Evolutionary conservation across 2,797 vertebrate species (phyloP).

Genomic region (Leucoraja ocellata): DNA sequence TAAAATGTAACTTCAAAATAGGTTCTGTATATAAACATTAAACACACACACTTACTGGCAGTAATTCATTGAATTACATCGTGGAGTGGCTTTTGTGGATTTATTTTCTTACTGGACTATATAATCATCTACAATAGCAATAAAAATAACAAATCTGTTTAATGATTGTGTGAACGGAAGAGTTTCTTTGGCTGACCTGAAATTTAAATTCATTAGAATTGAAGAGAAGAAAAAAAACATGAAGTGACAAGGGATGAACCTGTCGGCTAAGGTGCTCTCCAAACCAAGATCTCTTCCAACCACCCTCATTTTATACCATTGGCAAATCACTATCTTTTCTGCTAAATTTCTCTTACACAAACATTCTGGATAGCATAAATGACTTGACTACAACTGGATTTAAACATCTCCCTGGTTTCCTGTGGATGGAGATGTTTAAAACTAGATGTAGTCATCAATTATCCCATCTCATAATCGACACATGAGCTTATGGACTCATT

Average conservation of each 20-base stretch:
- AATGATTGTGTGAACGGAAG: not conserved
- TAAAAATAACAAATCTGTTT: constrained; percentile 37
- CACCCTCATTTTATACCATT: too few relatives aligned
- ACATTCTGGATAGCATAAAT: too few relatives aligned
- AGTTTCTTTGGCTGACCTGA: not conserved
- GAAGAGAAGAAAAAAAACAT: not conserved
- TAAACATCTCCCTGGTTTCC: too few relatives aligned
- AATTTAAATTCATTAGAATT: not conserved
- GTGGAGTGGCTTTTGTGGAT: constrained; percentile 38
- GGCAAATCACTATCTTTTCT: too few relatives aligned
- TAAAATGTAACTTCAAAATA: constrained; percentile 36
- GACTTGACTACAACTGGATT: too few relatives aligned
- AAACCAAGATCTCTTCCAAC: too few relatives aligned
- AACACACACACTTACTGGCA: not conserved
- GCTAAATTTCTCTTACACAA: too few relatives aligned
- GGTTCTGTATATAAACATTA: constrained; percentile 12
- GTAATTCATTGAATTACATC: constrained; percentile 38
- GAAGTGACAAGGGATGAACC: not conserved
- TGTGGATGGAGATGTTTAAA: too few relatives aligned
- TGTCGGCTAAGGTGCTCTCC: too few relatives aligned
- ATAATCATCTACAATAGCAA: constrained; percentile 35
- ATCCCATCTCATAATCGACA: too few relatives aligned
- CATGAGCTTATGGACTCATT: too few relatives aligned
- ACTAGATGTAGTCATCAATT: too few relatives aligned
- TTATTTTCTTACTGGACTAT: constrained; percentile 38